Base-by-base conservation (phyloP, 2,888 invertebrate genomes). In the Sthenelais limicola region DNA sequence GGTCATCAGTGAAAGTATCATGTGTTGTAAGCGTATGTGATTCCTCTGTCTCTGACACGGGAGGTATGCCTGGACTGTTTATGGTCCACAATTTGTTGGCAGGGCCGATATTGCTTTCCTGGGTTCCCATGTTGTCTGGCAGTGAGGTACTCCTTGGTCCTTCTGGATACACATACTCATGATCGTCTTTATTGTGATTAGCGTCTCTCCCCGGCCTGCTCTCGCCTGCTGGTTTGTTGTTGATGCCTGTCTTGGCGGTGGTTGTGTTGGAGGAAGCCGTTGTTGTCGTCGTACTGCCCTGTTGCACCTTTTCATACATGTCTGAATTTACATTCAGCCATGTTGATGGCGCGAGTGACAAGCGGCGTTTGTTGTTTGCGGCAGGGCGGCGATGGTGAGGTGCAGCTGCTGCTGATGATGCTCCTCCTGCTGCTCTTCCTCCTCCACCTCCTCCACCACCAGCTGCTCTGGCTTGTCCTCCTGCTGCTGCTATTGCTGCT, bases 271-370 rank as follows among this genome's bases (percentile, higher is more conserved):
- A n/a, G n/a, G n/a, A n/a, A n/a, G n/a, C n/a, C n/a, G n/a, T n/a
- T n/a, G n/a, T n/a, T 15, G 32, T 33, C 15, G 68, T 52, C 26
- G 68, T 51, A 35, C 51, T 70, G 54, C 62, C 62, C 9, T 68
- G 68, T 30, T 47, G 32, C 5, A 68, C 56, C 68, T 73, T 73
- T 30, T 73, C 68, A 47, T 43, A 73, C 73, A 73, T 73, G 30
- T 52, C 58, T 38, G 33, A 51, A 32, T 52, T 47, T 43, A 66
- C 48, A 38, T 73, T 74, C 47, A 74, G 66, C 76, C 76, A 77
- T 69, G 49, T 69, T 21, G 72, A 28, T 12, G 76, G 70, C 24
- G 77, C 67, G 38, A 77, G 67, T n/a, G 77, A 74, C 18, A 52
- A 52, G 30, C 74, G 71, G 32, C n/a, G n/a, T n/a, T n/a, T n/a